Percentiles rank a stretch among this genome's conserved stretches.
These are phyloP conservation scores for Netelia inedita DNA, from an alignment of 2,888 invertebrate genomes.

Conservation along the genomic window DNA sequence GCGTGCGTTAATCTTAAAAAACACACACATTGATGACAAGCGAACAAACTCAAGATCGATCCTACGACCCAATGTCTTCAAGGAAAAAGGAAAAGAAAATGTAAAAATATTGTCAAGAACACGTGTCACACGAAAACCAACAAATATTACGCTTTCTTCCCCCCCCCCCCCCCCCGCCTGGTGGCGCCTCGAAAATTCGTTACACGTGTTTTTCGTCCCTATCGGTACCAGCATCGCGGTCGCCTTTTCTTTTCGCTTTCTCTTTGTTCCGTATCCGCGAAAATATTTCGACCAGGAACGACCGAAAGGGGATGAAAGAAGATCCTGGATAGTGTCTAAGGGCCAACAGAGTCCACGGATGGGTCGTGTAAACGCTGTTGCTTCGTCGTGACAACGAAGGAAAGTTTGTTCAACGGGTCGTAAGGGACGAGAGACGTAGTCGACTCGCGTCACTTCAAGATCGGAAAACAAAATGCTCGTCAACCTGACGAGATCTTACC, in stretches of 20 bases:
- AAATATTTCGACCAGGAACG: slow-evolving; percentile 43
- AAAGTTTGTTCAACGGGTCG: slow-evolving; percentile 20
- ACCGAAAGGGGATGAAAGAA: neutral
- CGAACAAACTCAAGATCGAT: slow-evolving; percentile 26
- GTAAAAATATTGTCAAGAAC: slow-evolving; percentile 9
- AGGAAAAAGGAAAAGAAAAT: slow-evolving; percentile 1
- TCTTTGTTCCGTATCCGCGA: slow-evolving; percentile 51
- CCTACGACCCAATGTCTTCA: too few relatives aligned
- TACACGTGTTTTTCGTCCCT: slow-evolving; percentile 69
- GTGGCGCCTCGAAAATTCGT: slow-evolving; percentile 61
- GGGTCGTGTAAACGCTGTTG: slow-evolving; percentile 27
- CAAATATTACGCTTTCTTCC: slow-evolving; percentile 50
- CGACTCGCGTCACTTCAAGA: slow-evolving; percentile 28
- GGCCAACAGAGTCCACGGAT: slow-evolving; percentile 27
- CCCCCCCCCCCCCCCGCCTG: slow-evolving; percentile 31
- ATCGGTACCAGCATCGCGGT: slow-evolving; percentile 50
- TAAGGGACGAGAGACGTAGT: slow-evolving; percentile 12
- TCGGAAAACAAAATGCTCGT: slow-evolving; percentile 29
- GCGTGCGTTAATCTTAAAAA: neutral
- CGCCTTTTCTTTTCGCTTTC: slow-evolving; percentile 43
- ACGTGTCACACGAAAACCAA: slow-evolving; percentile 51
- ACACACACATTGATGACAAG: too few relatives aligned
- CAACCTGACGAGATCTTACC: slow-evolving; percentile 61
- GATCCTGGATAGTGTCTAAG: neutral
- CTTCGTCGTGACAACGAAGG: slow-evolving; percentile 22